phyloP scores from a whole-genome alignment of 2,797 vertebrate species.

The Xiphorhynchus erythropygius region DNA sequence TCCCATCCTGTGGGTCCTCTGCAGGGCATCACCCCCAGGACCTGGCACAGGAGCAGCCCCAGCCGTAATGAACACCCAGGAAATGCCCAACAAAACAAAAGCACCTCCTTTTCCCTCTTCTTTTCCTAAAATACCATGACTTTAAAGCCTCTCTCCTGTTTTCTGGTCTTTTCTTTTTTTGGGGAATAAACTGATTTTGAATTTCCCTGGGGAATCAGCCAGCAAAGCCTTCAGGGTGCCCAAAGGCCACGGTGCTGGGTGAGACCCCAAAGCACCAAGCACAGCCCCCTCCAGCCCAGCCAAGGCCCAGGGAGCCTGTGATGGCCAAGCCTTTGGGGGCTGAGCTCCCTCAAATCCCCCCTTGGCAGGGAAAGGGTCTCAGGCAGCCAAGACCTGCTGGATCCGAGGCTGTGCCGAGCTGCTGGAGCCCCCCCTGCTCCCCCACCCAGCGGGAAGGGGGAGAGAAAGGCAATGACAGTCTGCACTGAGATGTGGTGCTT shows the following conservation, averaged over 20 bases:
- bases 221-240: not conserved
- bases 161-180: too few relatives aligned
- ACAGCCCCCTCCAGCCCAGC: not conserved
- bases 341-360: not conserved
- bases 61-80: not conserved
- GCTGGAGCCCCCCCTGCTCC: not conserved
- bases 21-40: rapidly evolving
- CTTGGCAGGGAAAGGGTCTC: not conserved
- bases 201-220: not conserved
- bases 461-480: not conserved
- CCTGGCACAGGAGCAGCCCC: not conserved
- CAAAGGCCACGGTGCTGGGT: not conserved
- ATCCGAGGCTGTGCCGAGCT: rapidly evolving
- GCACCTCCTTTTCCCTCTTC: not conserved
- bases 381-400: not conserved
- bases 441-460: not conserved
- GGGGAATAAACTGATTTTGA: not conserved
- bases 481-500: not conserved
- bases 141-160: not conserved
- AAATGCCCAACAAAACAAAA: not conserved
- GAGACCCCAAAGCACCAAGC: not conserved
- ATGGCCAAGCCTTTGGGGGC: rapidly evolving
- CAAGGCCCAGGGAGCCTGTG: not conserved
- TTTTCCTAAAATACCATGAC: not conserved
- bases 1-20: not conserved